Evolutionary conservation across 2,797 vertebrate genomes (phyloP).

Genomic region (Sebastiscus tertius): DNA sequence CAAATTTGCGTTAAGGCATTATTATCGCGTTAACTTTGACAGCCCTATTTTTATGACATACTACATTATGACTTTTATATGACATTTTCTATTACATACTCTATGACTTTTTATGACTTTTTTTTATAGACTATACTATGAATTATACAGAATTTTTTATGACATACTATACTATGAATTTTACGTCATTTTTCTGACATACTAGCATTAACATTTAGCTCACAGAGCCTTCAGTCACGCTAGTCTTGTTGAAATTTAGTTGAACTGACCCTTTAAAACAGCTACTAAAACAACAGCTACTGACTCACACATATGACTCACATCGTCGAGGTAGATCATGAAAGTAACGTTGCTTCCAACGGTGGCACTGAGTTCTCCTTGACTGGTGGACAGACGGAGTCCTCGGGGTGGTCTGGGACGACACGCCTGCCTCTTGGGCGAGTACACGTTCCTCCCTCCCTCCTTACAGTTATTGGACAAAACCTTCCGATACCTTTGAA

Average conservation of each 20-base stretch:
- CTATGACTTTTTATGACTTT: fast-evolving
- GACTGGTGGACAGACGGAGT: constrained; percentile 86
- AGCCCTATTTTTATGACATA: background rate
- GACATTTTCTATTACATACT: background rate
- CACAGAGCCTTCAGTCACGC: background rate
- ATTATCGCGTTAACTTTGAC: no score
- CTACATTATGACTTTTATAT: background rate
- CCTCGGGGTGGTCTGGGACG: constrained; percentile 88
- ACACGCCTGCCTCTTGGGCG: constrained; percentile 89
- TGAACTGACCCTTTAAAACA: background rate
- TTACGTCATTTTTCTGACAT: background rate
- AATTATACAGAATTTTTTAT: background rate
- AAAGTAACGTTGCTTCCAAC: constrained; percentile 93
- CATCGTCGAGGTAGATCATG: constrained; percentile 91
- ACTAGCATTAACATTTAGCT: background rate
- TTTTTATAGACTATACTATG: background rate
- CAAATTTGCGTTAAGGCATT: no score
- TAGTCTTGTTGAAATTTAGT: background rate
- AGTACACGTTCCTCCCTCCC: constrained; percentile 86
- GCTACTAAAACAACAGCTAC: background rate
- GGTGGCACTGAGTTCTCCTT: constrained; percentile 86
- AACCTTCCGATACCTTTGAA: constrained; percentile 91
- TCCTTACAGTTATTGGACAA: constrained; percentile 96
- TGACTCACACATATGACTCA: constrained; percentile 66
- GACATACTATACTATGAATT: background rate